Percentiles rank a stretch among this genome's conserved stretches.
phyloP scores from a whole-genome alignment of 2,888 invertebrate species.

The Deilephila porcellus region DNA sequence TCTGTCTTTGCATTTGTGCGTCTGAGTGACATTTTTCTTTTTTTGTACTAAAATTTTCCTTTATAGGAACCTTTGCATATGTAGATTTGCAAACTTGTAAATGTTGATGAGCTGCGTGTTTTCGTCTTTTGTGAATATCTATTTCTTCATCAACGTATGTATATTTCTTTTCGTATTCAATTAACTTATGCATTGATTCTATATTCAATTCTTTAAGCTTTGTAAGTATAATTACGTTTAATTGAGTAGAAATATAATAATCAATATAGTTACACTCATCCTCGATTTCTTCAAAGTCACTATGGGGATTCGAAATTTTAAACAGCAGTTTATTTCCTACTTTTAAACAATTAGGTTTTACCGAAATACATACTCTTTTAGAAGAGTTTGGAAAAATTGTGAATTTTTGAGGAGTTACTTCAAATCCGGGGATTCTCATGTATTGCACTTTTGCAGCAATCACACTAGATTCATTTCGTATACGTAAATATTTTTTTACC shows the following conservation, averaged over 20 bases:
- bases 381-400: constrained; percentile 67
- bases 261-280: constrained; percentile 55
- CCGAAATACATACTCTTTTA: constrained; percentile 55
- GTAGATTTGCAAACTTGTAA: constrained; percentile 55
- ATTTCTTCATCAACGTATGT: constrained; percentile 63
- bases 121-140: constrained; percentile 46
- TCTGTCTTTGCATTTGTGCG: constrained; percentile 36
- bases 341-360: constrained; percentile 65
- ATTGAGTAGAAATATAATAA: constrained; percentile 57
- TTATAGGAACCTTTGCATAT: constrained; percentile 44
- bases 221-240: constrained; percentile 58
- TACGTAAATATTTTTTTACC: constrained; percentile 64
- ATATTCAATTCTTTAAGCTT: constrained; percentile 45
- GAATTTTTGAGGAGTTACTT: constrained; percentile 68
- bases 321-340: constrained; percentile 58
- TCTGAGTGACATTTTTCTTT: constrained; percentile 54
- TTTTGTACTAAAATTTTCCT: constrained; percentile 52
- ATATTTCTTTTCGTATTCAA: constrained; percentile 58
- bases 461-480: constrained; percentile 73
- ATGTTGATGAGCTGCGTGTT: constrained; percentile 52
- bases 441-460: constrained; percentile 71
- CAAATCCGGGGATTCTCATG: constrained; percentile 65
- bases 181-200: constrained; percentile 70
- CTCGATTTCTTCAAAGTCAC: constrained; percentile 40
- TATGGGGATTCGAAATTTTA: constrained; percentile 64